A percentile compares a stretch with the other conserved stretches of the same genome.
Conservation (phyloP, 2,888 invertebrate genomes). For the Odontocolon sp. region DNA sequence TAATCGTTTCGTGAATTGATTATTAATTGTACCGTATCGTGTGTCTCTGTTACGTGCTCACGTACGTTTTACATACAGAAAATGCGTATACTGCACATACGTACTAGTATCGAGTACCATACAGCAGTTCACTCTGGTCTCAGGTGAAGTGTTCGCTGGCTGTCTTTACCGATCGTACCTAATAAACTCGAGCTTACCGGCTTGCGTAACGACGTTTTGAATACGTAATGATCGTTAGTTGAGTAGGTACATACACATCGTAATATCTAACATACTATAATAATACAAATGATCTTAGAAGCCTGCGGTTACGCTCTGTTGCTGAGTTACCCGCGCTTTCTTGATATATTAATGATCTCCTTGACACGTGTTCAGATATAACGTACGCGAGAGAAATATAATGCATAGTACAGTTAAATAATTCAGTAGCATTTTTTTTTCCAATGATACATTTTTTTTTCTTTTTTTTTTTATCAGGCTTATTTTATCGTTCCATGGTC, state of each 20-base stretch:
- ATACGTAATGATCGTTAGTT: slow-evolving; percentile 31
- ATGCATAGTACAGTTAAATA: background rate
- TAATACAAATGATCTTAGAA: slow-evolving; percentile 46
- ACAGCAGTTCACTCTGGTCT: background rate
- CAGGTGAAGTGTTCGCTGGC: background rate
- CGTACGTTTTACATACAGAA: background rate
- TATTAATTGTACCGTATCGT: slow-evolving; percentile 63
- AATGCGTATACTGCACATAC: slow-evolving; percentile 1
- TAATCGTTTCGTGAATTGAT: slow-evolving; percentile 64
- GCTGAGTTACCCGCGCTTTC: slow-evolving; percentile 27
- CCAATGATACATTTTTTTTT: background rate
- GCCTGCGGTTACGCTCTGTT: slow-evolving; percentile 21
- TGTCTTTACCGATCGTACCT: slow-evolving; percentile 27
- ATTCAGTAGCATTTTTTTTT: slow-evolving; percentile 11
- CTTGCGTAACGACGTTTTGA: slow-evolving; percentile 40
- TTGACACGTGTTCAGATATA: slow-evolving; percentile 3
- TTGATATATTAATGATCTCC: slow-evolving; percentile 33
- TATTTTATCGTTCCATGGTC: background rate
- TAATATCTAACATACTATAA: slow-evolving; percentile 2
- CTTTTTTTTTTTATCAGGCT: background rate
- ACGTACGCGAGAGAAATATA: background rate
- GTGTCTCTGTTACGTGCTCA: slow-evolving; percentile 43
- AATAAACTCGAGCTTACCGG: slow-evolving; percentile 43
- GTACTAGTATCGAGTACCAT: background rate
- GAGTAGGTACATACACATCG: too few species aligned